phyloP scores from a whole-genome alignment of 2,113 vertebrate genomes.

The Entomyzon cyanotis region DNA sequence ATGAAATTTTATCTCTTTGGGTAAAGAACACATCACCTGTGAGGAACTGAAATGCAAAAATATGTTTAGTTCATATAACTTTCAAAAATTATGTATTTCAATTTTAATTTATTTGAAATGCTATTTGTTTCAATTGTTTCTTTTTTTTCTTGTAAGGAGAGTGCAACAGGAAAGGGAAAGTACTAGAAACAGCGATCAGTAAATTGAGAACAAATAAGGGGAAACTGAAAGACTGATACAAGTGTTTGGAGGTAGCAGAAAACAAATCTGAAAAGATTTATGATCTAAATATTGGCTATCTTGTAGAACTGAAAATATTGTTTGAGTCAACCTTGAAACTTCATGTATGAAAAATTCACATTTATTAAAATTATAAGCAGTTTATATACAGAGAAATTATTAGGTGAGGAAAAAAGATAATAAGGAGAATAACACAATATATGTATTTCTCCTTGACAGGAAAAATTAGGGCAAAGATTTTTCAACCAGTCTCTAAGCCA shows the following conservation, averaged over 20 bases:
- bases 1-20: not conserved
- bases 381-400: not conserved
- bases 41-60: not conserved
- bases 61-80: not conserved
- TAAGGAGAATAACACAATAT: not conserved
- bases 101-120: not conserved
- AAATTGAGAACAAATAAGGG: not conserved
- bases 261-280: not conserved
- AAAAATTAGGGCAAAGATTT: not conserved
- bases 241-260: not conserved
- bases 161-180: accelerated
- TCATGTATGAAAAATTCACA: not conserved
- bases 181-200: not conserved
- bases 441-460: not conserved
- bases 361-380: not conserved
- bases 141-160: not conserved
- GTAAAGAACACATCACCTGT: not conserved
- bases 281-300: not conserved
- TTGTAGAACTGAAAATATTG: not conserved
- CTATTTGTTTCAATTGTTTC: not conserved
- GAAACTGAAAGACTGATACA: not conserved
- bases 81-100: not conserved
- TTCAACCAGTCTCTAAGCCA: not conserved
- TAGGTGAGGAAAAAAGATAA: not conserved
- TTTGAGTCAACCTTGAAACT: not conserved